These are phyloP conservation scores for Teleogryllus occipitalis DNA, from an alignment of 1,140 invertebrate genomes.

Conservation along the genomic window DNA sequence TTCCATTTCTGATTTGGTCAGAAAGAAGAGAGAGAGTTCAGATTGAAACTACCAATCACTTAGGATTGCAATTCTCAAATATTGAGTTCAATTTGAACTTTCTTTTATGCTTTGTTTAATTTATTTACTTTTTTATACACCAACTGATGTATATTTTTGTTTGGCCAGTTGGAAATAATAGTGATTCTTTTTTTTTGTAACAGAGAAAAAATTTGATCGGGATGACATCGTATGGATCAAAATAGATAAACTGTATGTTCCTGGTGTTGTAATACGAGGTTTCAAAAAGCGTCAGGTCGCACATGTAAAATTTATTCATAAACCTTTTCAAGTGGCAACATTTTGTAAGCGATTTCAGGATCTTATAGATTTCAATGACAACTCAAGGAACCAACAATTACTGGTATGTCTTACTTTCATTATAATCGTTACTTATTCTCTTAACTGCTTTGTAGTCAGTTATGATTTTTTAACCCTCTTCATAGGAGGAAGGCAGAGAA, in stretches of 20 bases:
- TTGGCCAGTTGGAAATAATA: neutral
- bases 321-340: neutral
- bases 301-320: constrained; percentile 8
- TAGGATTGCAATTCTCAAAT: neutral
- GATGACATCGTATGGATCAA: constrained; percentile 10
- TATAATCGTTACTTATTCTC: neutral
- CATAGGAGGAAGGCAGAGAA: neutral
- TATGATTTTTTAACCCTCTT: neutral
- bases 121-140: neutral
- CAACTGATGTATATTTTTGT: no score
- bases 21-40: neutral
- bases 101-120: neutral
- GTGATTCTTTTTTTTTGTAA: neutral
- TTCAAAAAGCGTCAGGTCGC: neutral
- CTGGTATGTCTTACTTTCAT: neutral
- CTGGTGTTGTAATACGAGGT: neutral
- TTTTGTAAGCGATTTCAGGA: neutral
- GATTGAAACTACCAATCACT: neutral
- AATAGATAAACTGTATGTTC: neutral
- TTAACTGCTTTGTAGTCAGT: neutral
- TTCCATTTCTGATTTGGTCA: neutral
- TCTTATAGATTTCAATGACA: constrained; percentile 4
- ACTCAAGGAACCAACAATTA: neutral
- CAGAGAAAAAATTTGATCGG: constrained; percentile 4
- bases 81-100: neutral